Conservation (phyloP, 1,140 invertebrate species). For the Cotesia typhae region DNA sequence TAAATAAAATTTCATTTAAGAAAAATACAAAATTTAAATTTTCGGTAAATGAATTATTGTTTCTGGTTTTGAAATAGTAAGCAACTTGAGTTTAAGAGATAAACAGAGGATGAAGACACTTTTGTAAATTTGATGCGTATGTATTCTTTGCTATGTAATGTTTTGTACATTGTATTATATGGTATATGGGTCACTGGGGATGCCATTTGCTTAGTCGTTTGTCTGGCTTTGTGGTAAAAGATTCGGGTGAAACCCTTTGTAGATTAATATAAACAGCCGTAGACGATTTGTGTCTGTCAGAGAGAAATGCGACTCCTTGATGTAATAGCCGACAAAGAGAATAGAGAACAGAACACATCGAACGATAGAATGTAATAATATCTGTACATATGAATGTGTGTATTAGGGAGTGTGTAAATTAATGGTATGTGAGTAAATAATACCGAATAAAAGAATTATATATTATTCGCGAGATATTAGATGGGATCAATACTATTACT, state of each 20-base stretch:
- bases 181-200: slow-evolving; percentile 25
- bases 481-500: too few relatives aligned
- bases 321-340: neutral
- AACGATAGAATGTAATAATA: neutral
- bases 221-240: slow-evolving; percentile 22
- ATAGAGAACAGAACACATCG: neutral
- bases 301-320: neutral
- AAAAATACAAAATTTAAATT: neutral
- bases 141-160: neutral
- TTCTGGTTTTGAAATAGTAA: too few relatives aligned
- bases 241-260: neutral
- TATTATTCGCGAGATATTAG: slow-evolving; percentile 29
- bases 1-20: too few relatives aligned
- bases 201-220: slow-evolving; percentile 18
- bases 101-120: too few relatives aligned
- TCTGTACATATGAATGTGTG: neutral
- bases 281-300: slow-evolving; percentile 29
- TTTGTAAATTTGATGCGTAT: neutral
- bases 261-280: slow-evolving; percentile 14
- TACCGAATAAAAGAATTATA: slow-evolving; percentile 23
- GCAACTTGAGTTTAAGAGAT: too few relatives aligned
- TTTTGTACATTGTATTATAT: neutral
- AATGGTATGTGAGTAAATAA: neutral
- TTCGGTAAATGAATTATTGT: neutral
- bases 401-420: neutral